Conservation (phyloP, 1,140 invertebrate genomes). For the Ladona fulva region DNA sequence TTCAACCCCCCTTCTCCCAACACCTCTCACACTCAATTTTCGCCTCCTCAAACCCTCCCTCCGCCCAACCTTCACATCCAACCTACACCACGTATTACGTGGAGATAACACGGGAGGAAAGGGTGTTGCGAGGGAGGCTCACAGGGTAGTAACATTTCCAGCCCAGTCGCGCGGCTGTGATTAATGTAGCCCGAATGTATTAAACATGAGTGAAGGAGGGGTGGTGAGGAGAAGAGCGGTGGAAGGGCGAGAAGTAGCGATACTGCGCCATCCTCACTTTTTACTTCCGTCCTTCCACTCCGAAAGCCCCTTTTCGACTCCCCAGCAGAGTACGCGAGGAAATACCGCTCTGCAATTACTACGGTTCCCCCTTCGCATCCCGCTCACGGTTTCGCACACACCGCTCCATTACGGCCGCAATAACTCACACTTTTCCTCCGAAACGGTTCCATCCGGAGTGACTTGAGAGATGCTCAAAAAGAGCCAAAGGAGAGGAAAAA, state of each 20-base stretch:
- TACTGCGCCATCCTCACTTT: not conserved
- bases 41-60: not conserved
- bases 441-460: no score
- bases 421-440: not conserved
- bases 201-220: not conserved
- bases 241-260: not conserved
- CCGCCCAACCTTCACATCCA: not conserved
- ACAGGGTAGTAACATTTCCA: not conserved
- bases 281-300: not conserved
- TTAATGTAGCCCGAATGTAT: conserved; percentile 9
- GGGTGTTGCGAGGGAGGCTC: not conserved
- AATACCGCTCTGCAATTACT: not conserved
- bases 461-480: no score
- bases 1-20: not conserved
- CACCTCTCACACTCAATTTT: conserved; percentile 2
- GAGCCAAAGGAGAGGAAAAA: no score
- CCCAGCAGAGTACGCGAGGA: not conserved
- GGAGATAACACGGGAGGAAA: not conserved
- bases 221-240: not conserved
- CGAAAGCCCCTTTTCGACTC: not conserved
- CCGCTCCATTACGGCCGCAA: not conserved
- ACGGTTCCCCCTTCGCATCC: not conserved
- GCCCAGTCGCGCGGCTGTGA: not conserved
- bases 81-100: not conserved
- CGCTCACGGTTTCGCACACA: not conserved